Conservation (phyloP, 2,113 vertebrate genomes). For the Anseranas semipalmata region DNA sequence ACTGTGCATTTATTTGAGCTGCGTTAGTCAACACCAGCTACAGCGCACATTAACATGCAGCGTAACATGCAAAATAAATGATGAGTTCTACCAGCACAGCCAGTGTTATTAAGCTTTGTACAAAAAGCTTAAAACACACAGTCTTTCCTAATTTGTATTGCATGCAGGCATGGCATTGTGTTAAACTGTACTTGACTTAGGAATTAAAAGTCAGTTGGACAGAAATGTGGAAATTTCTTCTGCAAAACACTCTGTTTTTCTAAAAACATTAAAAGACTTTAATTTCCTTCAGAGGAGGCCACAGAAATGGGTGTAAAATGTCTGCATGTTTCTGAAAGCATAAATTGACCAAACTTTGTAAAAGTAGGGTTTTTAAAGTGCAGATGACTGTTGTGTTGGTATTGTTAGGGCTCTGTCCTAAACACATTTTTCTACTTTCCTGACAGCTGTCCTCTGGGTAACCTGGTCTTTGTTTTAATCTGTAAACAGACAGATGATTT, state of each 20-base stretch:
- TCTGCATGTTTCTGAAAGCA: background rate
- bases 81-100: background rate
- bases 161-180: background rate
- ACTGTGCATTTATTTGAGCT: background rate
- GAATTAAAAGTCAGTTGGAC: constrained; percentile 10
- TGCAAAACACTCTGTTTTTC: background rate
- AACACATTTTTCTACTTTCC: background rate
- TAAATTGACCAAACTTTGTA: background rate
- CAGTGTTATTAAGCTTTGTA: background rate
- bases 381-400: background rate
- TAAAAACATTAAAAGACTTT: background rate
- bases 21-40: background rate
- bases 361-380: background rate
- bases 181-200: background rate
- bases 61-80: background rate
- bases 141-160: background rate
- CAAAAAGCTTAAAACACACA: background rate
- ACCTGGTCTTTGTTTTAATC: background rate
- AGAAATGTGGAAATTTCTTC: background rate
- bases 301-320: background rate
- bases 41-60: background rate
- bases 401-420: background rate
- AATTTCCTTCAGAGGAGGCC: background rate
- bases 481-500: background rate
- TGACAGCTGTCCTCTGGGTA: background rate